Percentiles rank a stretch among this genome's conserved stretches.
These are phyloP conservation scores for Anastrepha ludens DNA, from an alignment of 1,140 invertebrate species.

Conservation along the genomic window DNA sequence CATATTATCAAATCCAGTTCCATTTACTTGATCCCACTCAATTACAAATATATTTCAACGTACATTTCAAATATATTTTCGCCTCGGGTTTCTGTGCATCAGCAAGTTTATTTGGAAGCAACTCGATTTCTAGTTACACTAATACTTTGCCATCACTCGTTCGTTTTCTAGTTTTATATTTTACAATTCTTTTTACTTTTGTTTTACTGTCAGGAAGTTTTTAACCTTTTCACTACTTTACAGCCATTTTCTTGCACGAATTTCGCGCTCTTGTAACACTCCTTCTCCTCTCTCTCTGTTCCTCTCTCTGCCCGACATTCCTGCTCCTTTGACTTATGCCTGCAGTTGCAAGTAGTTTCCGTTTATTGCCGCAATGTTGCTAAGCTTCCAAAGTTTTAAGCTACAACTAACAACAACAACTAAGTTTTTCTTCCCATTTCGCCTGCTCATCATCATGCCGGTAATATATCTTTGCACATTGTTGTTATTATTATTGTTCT, in stretches of 20 bases:
- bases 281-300: not conserved
- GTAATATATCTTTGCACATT: not conserved
- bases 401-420: not conserved
- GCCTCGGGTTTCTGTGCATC: not conserved
- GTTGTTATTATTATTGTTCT: conserved; percentile 1
- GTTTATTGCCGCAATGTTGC: conserved; percentile 50
- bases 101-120: not conserved
- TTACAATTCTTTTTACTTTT: not conserved
- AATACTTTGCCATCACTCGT: not conserved
- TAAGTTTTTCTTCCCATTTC: conserved; percentile 2
- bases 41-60: too few relatives aligned
- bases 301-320: not conserved
- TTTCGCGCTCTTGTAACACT: not conserved
- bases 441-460: not conserved
- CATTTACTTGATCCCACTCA: too few relatives aligned
- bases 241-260: conserved; percentile 41
- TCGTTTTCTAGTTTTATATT: not conserved
- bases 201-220: conserved; percentile 33
- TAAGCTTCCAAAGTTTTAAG: conserved; percentile 33
- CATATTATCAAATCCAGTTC: too few relatives aligned
- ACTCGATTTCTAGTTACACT: not conserved
- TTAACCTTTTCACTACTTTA: conserved; percentile 15
- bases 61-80: too few relatives aligned
- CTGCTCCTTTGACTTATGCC: not conserved
- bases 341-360: conserved; percentile 24